Evolutionary conservation across 2,113 vertebrate genomes (phyloP).

Genomic region (Vulpes lagopus): DNA sequence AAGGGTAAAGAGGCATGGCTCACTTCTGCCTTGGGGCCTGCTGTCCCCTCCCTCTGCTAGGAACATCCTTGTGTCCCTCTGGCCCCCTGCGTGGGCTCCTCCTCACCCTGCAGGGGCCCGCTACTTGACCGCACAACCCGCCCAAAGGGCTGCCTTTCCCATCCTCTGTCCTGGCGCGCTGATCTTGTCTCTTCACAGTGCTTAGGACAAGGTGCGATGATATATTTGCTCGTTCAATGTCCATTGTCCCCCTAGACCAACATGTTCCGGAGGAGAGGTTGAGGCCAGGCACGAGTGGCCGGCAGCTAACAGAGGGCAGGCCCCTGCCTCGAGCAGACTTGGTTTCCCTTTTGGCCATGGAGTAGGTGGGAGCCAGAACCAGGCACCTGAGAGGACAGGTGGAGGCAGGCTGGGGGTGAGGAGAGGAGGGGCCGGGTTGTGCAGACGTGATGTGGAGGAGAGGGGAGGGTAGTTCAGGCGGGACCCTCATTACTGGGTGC

Average conservation of each 20-base stretch:
- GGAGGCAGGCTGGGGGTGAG: neutral
- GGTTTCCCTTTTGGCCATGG: neutral
- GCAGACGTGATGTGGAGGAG: neutral
- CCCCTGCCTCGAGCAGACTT: neutral
- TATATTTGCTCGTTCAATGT: neutral
- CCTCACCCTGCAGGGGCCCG: neutral
- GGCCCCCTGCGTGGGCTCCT: neutral
- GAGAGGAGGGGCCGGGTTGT: constrained; percentile 10
- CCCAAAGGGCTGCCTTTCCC: neutral
- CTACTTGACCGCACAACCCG: neutral
- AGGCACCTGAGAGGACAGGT: neutral
- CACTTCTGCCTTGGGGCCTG: neutral
- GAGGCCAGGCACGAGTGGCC: neutral
- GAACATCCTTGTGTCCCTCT: neutral
- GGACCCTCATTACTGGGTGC: neutral
- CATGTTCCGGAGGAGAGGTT: neutral
- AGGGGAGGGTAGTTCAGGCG: constrained; percentile 54
- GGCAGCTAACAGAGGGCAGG: neutral
- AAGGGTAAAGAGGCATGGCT: neutral
- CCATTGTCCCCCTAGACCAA: neutral
- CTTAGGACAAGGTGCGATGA: neutral
- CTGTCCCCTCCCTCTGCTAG: neutral
- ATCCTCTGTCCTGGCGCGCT: neutral
- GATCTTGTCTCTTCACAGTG: neutral
- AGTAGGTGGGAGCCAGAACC: neutral